Base-by-base conservation (phyloP, 2,113 vertebrate species). In the Xerus inauris region DNA sequence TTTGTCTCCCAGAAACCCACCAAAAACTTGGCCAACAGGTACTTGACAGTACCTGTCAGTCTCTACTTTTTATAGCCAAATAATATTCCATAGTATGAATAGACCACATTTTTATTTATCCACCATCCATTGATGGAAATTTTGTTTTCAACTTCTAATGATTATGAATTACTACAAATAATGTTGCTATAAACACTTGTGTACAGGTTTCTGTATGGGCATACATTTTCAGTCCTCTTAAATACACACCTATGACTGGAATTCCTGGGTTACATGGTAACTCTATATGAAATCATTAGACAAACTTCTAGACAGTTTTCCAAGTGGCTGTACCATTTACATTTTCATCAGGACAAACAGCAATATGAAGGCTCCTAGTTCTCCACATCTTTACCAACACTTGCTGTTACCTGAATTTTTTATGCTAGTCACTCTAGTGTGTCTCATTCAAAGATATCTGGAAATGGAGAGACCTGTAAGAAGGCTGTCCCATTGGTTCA, bases 341-440 rank as follows among this genome's bases (percentile, higher is more conserved):
- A 62, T 73, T 91, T 72, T 54, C 5, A 91, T 6, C 22, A 59
- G 20, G 8, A 77, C 49, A 90, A 57, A 69, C 9, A 67, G 38
- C 71, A 22, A 3, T 89, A 19, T 84, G 45, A 59, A 10, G 11
- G 49, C 62, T 85, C 24, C 42, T 17, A 32, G 75, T 67, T 90
- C 80, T 87, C 72, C 47, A 20, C 38, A 28, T 51, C 24, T 57
- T 91, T 42, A 14, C 11, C 30, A 80, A 73, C 8, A 85, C 30
- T 83, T 92, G 20, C 1, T 67, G 47, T 47, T 57, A 38, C 40
- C 59, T 88, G 69, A 54, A 69, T 83, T 82, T 91, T 79, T 79
- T 8, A 88, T 62, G 69, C 35, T 69, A 77, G n/a, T 13, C 35
- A 67, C 65, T 83, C 17, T 62, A 40, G 30, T 35, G 26, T 26